Percentiles rank a stretch among this genome's conserved stretches.
Evolutionary conservation across 2,797 vertebrate genomes (phyloP).

Genomic region (Semotilus atromaculatus): DNA sequence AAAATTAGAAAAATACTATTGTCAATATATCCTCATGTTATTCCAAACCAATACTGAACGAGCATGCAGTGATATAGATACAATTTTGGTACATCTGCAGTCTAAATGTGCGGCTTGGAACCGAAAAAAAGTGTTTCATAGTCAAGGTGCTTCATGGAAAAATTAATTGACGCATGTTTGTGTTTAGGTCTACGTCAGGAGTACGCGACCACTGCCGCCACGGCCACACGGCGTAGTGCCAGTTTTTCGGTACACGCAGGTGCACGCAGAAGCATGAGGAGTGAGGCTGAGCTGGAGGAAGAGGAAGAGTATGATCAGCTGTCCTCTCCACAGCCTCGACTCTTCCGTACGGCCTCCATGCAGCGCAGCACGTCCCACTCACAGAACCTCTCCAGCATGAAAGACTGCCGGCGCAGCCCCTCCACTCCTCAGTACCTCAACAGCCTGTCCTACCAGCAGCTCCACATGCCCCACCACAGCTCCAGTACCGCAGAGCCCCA

Average conservation of each 20-base stretch:
- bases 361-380: slow-evolving; percentile 92
- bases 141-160: background rate
- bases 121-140: background rate
- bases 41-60: background rate
- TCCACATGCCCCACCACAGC: slow-evolving; percentile 76
- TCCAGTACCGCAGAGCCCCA: slow-evolving; percentile 77
- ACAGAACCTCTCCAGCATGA: slow-evolving; percentile 94
- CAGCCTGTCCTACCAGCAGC: slow-evolving; percentile 80
- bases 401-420: slow-evolving; percentile 90
- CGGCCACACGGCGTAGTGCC: slow-evolving; percentile 87
- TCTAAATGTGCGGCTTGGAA: background rate
- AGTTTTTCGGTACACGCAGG: slow-evolving; percentile 85
- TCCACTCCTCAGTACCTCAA: slow-evolving; percentile 86
- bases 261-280: slow-evolving; percentile 88
- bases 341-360: slow-evolving; percentile 90
- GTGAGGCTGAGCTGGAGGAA: slow-evolving; percentile 89
- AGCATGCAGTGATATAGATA: background rate
- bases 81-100: background rate
- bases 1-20: background rate
- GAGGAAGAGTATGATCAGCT: slow-evolving; percentile 93
- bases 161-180: slow-evolving; percentile 8
- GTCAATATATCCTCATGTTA: background rate
- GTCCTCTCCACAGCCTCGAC: slow-evolving; percentile 91
- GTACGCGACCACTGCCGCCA: slow-evolving; percentile 92
- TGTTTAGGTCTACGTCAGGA: slow-evolving; percentile 93